Evolutionary conservation across 1,140 invertebrate genomes (phyloP), one percentile per base, ranked within the genome.

Genomic region (Drosophila mauritiana): DNA sequence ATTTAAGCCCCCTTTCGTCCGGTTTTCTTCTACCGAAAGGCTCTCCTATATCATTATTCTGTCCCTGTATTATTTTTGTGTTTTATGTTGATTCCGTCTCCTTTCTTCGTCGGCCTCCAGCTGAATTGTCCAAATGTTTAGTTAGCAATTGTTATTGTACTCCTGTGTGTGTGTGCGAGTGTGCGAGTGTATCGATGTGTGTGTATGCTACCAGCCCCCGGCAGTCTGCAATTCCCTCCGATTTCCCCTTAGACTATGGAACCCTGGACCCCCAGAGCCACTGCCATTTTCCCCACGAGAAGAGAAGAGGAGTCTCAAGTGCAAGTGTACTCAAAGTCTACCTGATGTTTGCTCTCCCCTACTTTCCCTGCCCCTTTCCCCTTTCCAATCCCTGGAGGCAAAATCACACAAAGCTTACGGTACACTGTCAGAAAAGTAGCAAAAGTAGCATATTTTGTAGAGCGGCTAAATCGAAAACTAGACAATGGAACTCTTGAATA

Each of bases 281-380:
- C 57, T 15, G 17, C 11, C 63, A 20, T 51, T 36, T 42, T 13
- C 45, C 54, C 40, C 36, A 34, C 40, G 39, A 73, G 36, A 37
- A 27, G 39, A 73, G 36, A 37, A 36, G 46, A 68, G 39, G 57
- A 74, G 78, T 84, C 67, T 81, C 72, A 81, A 78, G 82, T 86
- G 69, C 77, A 84, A 83, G 81, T 83, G 70, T 85, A 68, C 81
- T 84, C 55, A 85, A 75, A 80, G 81, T 80, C 81, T 81, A 70
- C 81, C 81, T 77, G 54, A 62, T 85, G 81, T 84, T 84, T 84
- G 73, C 62, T 67, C 34, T 43, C 31, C 31, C 46, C 46, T n/a
- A 22, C 46, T 36, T 46, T 34, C 4, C 10, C 36, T 13, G 12
- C 31, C 17, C 12, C 37, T 20, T 25, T 1, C 61, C 25, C 49